Evolutionary conservation across 23 tunicate species (phyloP).

Genomic region (Phallusia fumigata): DNA sequence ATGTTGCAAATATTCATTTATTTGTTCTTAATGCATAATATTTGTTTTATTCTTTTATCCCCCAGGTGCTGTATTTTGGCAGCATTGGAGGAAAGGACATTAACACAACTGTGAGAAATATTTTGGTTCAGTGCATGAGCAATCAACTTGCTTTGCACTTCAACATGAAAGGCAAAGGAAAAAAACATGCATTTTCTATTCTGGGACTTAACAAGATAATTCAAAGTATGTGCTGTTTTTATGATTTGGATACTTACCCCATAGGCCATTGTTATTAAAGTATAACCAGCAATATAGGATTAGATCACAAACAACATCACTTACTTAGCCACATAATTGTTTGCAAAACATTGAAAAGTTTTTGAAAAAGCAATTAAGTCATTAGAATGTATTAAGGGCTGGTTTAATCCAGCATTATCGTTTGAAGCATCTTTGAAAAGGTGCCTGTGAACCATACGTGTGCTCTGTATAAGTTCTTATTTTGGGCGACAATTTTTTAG

Average conservation of each 20-base stretch:
- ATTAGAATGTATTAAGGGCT: too few relatives aligned
- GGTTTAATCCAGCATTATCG: too few relatives aligned
- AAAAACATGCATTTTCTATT: slow-evolving; percentile 6
- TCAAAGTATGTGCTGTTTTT: slow-evolving; percentile 11
- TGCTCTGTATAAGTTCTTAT: too few relatives aligned
- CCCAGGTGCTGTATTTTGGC: background rate
- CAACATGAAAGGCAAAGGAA: slow-evolving; percentile 20
- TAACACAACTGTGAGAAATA: slow-evolving; percentile 6
- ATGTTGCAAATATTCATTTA: too few relatives aligned
- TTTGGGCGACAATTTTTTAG: too few relatives aligned
- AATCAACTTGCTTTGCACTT: slow-evolving; percentile 11
- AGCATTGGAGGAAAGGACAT: slow-evolving; percentile 11
- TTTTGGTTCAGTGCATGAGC: background rate
- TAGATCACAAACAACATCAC: too few relatives aligned
- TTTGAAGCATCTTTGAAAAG: too few relatives aligned
- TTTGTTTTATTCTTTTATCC: background rate
- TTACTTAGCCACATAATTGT: too few relatives aligned
- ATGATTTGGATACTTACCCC: background rate
- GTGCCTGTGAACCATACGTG: too few relatives aligned
- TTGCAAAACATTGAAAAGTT: too few relatives aligned
- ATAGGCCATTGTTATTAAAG: background rate
- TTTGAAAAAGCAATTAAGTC: too few relatives aligned
- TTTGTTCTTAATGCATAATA: background rate
- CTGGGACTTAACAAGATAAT: background rate
- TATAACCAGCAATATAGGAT: background rate